These are phyloP conservation scores for Thalassarche chlororhynchos DNA, from an alignment of 2,113 vertebrate genomes.

Conservation along the genomic window DNA sequence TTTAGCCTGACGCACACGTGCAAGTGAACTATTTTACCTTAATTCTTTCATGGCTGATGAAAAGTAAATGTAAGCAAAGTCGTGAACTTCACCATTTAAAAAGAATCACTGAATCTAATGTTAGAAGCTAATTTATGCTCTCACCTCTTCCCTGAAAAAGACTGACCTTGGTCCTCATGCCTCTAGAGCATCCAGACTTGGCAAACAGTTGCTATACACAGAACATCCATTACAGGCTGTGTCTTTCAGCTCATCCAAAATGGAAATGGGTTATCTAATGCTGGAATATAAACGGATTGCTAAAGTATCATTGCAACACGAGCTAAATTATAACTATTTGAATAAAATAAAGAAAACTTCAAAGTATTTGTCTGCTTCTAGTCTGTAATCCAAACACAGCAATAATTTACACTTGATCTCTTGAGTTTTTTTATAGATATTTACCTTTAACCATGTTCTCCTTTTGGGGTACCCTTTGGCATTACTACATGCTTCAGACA, in stretches of 20 bases:
- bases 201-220: constrained; percentile 46
- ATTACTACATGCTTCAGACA: neutral
- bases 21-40: constrained; percentile 62
- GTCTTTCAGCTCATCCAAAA: constrained; percentile 51
- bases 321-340: constrained; percentile 1
- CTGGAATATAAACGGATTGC: neutral
- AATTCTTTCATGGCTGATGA: constrained; percentile 71
- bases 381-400: neutral
- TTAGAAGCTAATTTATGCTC: constrained; percentile 56
- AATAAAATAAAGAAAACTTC: neutral
- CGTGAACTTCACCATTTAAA: constrained; percentile 54
- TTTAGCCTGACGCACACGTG: constrained; percentile 70
- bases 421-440: neutral
- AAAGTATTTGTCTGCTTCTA: neutral
- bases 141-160: constrained; percentile 47
- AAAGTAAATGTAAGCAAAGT: constrained; percentile 74
- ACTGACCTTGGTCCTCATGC: constrained; percentile 32
- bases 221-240: constrained; percentile 44
- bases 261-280: constrained; percentile 15
- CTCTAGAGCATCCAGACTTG: constrained; percentile 12
- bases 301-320: neutral
- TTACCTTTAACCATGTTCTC: neutral
- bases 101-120: constrained; percentile 58
- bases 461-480: neutral
- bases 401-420: neutral